A percentile compares a stretch with the other conserved stretches of the same genome.
Evolutionary conservation across 2,888 invertebrate genomes (phyloP).

Genomic region (Tricholauxania praeusta): DNA sequence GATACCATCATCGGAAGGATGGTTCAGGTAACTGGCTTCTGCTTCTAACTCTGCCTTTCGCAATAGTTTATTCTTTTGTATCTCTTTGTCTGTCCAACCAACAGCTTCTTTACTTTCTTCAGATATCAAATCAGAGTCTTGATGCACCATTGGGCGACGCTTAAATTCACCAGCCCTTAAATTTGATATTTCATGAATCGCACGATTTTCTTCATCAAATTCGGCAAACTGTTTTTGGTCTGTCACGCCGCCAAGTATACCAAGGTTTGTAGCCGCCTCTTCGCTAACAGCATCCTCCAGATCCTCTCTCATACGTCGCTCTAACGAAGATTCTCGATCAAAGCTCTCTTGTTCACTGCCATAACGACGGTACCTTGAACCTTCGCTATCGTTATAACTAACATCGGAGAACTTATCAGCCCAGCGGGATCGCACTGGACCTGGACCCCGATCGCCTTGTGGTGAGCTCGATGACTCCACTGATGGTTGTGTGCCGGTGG

Average conservation of each 20-base stretch:
- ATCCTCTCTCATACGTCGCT: conserved; percentile 67
- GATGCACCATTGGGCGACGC: conserved; percentile 66
- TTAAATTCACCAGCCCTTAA: conserved; percentile 65
- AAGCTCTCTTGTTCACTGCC: conserved; percentile 67
- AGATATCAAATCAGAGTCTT: conserved; percentile 67
- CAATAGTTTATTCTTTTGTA: conserved; percentile 63
- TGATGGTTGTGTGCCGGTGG: conserved; percentile 74
- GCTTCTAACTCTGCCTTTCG: conserved; percentile 63
- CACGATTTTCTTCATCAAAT: conserved; percentile 71
- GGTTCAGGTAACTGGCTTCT: conserved; percentile 62
- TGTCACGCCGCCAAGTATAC: conserved; percentile 62
- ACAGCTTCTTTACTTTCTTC: conserved; percentile 66
- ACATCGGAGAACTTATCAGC: conserved; percentile 68
- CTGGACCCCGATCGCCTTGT: conserved; percentile 70
- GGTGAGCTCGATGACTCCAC: conserved; percentile 77
- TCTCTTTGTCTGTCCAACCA: conserved; percentile 68
- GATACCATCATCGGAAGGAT: conserved; percentile 52
- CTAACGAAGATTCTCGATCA: conserved; percentile 67
- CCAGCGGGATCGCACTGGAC: conserved; percentile 71
- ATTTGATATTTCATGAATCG: conserved; percentile 69
- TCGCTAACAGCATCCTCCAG: conserved; percentile 68
- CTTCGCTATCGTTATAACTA: conserved; percentile 69
- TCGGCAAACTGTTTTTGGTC: conserved; percentile 73
- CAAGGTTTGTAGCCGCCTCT: conserved; percentile 59
- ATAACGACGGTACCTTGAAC: conserved; percentile 65